Evolutionary conservation across 2,888 invertebrate genomes (phyloP).

Genomic region (Phania funesta): DNA sequence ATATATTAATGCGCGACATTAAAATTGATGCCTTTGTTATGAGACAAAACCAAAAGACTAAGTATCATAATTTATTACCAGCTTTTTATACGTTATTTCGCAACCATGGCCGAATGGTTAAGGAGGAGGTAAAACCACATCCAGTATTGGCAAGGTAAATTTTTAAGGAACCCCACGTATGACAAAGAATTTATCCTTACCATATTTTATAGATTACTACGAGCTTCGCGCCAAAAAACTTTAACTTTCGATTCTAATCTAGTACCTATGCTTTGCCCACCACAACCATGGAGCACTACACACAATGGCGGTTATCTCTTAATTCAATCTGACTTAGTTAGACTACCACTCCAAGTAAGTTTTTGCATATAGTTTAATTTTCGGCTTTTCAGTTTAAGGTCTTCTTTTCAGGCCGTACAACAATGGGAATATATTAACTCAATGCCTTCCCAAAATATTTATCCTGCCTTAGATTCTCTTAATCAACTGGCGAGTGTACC

Average conservation of each 20-base stretch:
- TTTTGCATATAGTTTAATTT: neutral
- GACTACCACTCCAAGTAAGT: slow-evolving; percentile 78
- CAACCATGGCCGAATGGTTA: slow-evolving; percentile 83
- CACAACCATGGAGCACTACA: slow-evolving; percentile 90
- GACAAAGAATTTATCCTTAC: neutral
- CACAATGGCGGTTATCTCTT: slow-evolving; percentile 88
- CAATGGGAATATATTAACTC: slow-evolving; percentile 85
- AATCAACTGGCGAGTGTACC: slow-evolving; percentile 96
- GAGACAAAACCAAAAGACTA: slow-evolving; percentile 78
- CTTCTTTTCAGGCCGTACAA: slow-evolving; percentile 81
- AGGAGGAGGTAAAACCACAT: slow-evolving; percentile 92
- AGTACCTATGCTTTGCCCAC: slow-evolving; percentile 90
- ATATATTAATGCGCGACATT: slow-evolving; percentile 91
- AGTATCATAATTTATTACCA: slow-evolving; percentile 84
- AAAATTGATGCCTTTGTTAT: slow-evolving; percentile 89
- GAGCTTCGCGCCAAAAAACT: slow-evolving; percentile 84
- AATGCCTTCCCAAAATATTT: slow-evolving; percentile 83
- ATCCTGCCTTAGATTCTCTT: slow-evolving; percentile 93
- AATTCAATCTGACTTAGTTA: slow-evolving; percentile 84
- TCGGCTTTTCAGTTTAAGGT: neutral
- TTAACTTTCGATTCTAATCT: slow-evolving; percentile 87
- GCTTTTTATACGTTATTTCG: slow-evolving; percentile 90
- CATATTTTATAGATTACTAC: slow-evolving; percentile 82
- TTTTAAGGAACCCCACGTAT: neutral
- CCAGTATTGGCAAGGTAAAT: slow-evolving; percentile 84